A percentile compares a stretch with the other conserved stretches of the same genome.
phyloP scores from a whole-genome alignment of 2,797 vertebrate genomes.

The Odontamblyopus rebecca region DNA sequence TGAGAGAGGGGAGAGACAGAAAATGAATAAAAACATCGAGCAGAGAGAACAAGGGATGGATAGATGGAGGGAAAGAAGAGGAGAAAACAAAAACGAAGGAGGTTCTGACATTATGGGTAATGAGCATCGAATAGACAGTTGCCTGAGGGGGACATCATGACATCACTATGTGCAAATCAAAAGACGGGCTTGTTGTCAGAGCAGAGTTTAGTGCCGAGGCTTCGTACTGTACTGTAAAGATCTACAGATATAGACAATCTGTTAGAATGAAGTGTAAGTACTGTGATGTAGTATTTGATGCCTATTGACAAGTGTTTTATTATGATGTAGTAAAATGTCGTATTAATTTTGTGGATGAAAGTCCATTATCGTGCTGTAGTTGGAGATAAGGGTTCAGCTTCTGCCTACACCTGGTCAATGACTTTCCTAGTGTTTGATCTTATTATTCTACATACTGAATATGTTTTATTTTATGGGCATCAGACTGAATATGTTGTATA shows the following conservation, averaged over 20 bases:
- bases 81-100: slow-evolving; percentile 67
- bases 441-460: too few species aligned
- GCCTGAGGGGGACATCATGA: slow-evolving; percentile 71
- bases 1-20: slow-evolving; percentile 55
- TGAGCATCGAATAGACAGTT: slow-evolving; percentile 73
- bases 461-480: too few species aligned
- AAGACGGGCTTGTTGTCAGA: slow-evolving; percentile 49
- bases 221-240: slow-evolving; percentile 39
- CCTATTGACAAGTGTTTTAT: neutral
- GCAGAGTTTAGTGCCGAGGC: slow-evolving; percentile 47
- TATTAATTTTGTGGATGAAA: too few species aligned
- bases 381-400: too few species aligned
- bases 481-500: too few species aligned
- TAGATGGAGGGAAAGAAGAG: slow-evolving; percentile 6
- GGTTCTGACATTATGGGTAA: slow-evolving; percentile 75
- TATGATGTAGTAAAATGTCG: too few species aligned
- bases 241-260: slow-evolving; percentile 32
- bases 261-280: slow-evolving; percentile 17
- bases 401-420: too few species aligned
- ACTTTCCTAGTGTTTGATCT: too few species aligned
- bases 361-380: too few species aligned
- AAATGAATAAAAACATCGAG: slow-evolving; percentile 24
- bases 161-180: slow-evolving; percentile 75
- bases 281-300: neutral
- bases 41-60: slow-evolving; percentile 41